Percentiles rank a stretch among this genome's conserved stretches.
phyloP scores from a whole-genome alignment of 2,113 vertebrate species.

The Gambusia affinis region DNA sequence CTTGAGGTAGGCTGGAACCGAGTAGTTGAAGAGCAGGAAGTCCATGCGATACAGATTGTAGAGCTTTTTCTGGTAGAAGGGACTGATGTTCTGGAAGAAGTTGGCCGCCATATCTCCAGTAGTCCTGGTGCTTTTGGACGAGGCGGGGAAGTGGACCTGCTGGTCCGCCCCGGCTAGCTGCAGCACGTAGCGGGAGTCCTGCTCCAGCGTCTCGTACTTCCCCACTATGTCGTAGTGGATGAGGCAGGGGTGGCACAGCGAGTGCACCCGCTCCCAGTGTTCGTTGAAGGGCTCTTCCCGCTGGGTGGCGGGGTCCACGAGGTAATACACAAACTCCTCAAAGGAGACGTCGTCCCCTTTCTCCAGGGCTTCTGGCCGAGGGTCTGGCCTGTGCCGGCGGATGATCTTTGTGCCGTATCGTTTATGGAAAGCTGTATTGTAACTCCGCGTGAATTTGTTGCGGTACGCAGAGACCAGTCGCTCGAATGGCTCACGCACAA shows the following conservation, averaged over 20 bases:
- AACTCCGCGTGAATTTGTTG: conserved; percentile 92
- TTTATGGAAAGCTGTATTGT: conserved; percentile 92
- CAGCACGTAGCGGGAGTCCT: conserved; percentile 91
- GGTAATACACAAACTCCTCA: conserved; percentile 92
- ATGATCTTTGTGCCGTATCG: conserved; percentile 92
- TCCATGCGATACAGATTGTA: conserved; percentile 96
- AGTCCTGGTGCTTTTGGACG: conserved; percentile 82
- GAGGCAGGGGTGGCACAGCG: conserved; percentile 93
- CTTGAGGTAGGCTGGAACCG: conserved; percentile 86
- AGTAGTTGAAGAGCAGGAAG: conserved; percentile 97
- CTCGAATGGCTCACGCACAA: conserved; percentile 93
- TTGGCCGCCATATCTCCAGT: conserved; percentile 82
- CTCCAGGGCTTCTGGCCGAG: conserved; percentile 81
- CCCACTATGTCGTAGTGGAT: conserved; percentile 94
- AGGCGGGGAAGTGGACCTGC: conserved; percentile 84
- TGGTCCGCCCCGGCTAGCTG: conserved; percentile 82
- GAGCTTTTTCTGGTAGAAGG: conserved; percentile 91
- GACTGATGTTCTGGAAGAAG: conserved; percentile 90
- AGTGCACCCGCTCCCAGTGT: conserved; percentile 94
- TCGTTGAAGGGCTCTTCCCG: conserved; percentile 92
- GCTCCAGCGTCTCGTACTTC: conserved; percentile 93
- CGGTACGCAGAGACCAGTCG: conserved; percentile 93
- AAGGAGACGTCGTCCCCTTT: conserved; percentile 90
- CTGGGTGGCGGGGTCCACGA: conserved; percentile 90
- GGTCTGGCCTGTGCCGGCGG: conserved; percentile 83